Evolutionary conservation across 2,888 invertebrate genomes (phyloP).

Genomic region (Phyllotreta striolata): DNA sequence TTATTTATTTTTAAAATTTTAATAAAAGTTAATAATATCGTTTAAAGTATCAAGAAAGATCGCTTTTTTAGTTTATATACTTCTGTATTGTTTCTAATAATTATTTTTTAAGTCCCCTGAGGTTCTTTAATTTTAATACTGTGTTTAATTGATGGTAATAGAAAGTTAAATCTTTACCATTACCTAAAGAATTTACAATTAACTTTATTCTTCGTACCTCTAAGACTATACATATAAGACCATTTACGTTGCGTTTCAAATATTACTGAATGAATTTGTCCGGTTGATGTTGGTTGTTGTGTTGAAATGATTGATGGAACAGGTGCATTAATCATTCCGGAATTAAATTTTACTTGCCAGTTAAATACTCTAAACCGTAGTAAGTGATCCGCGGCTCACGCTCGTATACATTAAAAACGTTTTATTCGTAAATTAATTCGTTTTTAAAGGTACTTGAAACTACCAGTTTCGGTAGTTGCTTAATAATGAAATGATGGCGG

Average conservation of each 20-base stretch:
- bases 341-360: conserved; percentile 20
- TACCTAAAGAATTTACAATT: background rate
- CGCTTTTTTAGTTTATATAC: no score
- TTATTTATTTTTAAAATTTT: background rate
- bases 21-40: no score
- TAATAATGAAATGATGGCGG: no score
- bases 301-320: conserved; percentile 33
- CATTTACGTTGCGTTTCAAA: conserved; percentile 20
- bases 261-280: conserved; percentile 33
- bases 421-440: no score
- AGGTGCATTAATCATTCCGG: conserved; percentile 24
- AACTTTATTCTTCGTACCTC: background rate
- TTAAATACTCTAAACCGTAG: conserved; percentile 15
- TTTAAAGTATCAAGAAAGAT: no score
- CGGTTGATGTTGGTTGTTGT: conserved; percentile 22
- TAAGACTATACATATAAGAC: background rate
- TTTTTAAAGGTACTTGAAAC: no score
- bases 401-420: background rate
- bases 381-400: conserved; percentile 7
- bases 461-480: no score
- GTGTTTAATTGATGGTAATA: no score
- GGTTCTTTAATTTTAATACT: no score
- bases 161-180: no score
- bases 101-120: no score
- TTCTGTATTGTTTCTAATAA: background rate